Percentiles rank a stretch among this genome's conserved stretches.
These are phyloP conservation scores for Rhinichthys klamathensis DNA, from an alignment of 2,113 vertebrate genomes.

Conservation along the genomic window DNA sequence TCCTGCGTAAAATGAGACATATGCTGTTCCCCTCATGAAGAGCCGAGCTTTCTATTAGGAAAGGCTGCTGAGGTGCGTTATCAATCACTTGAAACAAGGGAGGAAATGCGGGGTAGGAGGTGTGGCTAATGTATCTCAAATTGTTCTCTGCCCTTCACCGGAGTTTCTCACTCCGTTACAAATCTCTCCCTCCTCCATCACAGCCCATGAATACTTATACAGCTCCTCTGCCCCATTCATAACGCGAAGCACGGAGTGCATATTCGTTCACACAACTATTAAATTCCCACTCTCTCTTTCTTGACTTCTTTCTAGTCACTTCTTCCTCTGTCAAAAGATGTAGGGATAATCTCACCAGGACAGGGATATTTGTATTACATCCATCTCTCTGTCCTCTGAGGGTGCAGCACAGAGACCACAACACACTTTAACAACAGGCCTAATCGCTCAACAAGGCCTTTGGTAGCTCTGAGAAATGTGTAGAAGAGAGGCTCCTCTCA, in stretches of 20 bases:
- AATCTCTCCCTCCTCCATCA: constrained; percentile 1
- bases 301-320: constrained; percentile 4
- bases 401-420: constrained; percentile 36
- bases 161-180: constrained; percentile 26
- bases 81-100: constrained; percentile 46
- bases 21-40: constrained; percentile 25
- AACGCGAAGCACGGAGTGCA: background rate
- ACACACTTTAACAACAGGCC: constrained; percentile 47
- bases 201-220: constrained; percentile 43
- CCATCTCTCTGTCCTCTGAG: constrained; percentile 38
- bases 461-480: constrained; percentile 42
- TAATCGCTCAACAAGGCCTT: constrained; percentile 51
- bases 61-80: constrained; percentile 10
- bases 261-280: background rate
- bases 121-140: constrained; percentile 44
- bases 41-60: constrained; percentile 30
- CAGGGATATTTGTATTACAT: constrained; percentile 56
- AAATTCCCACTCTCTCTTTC: background rate
- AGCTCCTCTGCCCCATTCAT: background rate
- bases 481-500: constrained; percentile 20
- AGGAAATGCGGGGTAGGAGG: constrained; percentile 14
- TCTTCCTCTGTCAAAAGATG: constrained; percentile 13
- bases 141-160: constrained; percentile 44
- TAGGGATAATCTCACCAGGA: constrained; percentile 31
- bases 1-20: constrained; percentile 33